Evolutionary conservation across 2,797 vertebrate genomes (phyloP).

Genomic region (Enteromius argenteus): DNA sequence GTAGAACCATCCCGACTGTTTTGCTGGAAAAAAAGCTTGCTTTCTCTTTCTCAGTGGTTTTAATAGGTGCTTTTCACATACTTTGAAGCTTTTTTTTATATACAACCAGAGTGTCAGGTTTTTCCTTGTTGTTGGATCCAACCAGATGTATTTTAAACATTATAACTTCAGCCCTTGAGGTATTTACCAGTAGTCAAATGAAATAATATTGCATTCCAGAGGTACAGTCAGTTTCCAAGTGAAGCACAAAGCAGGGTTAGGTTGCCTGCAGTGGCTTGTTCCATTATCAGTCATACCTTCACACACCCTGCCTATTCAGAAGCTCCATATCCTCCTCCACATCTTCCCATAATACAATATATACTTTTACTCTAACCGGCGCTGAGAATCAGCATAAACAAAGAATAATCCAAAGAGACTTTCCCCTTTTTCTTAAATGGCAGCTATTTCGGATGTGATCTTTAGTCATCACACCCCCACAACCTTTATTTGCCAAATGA

Average conservation of each 20-base stretch:
- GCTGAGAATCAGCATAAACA: slow-evolving; percentile 28
- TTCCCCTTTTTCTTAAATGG: slow-evolving; percentile 3
- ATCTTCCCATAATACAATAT: slow-evolving; percentile 28
- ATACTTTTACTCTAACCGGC: slow-evolving; percentile 21
- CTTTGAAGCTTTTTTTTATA: neutral
- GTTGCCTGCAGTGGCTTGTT: slow-evolving; percentile 54
- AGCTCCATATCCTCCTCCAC: slow-evolving; percentile 41
- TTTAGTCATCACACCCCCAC: slow-evolving; percentile 16
- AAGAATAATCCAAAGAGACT: slow-evolving; percentile 23
- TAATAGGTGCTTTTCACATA: slow-evolving; percentile 22
- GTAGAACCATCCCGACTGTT: neutral
- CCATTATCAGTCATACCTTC: slow-evolving; percentile 43
- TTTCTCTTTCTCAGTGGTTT: neutral
- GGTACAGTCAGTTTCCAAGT: slow-evolving; percentile 24
- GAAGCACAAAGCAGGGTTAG: slow-evolving; percentile 28
- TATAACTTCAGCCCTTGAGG: slow-evolving; percentile 39
- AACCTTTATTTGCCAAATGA: neutral
- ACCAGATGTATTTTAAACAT: slow-evolving; percentile 9
- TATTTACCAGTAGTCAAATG: slow-evolving; percentile 38
- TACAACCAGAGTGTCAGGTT: slow-evolving; percentile 23
- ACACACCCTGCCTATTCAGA: slow-evolving; percentile 43
- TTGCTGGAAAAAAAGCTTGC: neutral
- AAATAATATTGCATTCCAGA: slow-evolving; percentile 38
- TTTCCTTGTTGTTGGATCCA: slow-evolving; percentile 18
- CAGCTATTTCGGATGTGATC: slow-evolving; percentile 30